A percentile compares a stretch with the other conserved stretches of the same genome.
These are phyloP conservation scores for Sinocyclocheilus rhinocerous DNA, from an alignment of 2,113 vertebrate species.

Conservation along the genomic window DNA sequence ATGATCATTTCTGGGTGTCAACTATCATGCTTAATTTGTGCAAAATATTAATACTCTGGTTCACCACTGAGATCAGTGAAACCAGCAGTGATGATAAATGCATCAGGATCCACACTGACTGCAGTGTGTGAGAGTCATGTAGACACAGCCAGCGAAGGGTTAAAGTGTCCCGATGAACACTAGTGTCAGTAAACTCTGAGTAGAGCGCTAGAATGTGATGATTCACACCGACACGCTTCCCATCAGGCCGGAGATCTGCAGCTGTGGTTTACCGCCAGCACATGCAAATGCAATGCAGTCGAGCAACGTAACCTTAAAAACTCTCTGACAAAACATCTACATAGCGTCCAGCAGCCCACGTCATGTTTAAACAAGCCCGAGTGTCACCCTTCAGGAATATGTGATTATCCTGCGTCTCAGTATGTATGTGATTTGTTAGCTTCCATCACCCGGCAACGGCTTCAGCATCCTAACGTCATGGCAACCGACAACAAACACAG, in stretches of 20 bases:
- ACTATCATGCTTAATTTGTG: background rate
- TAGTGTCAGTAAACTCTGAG: background rate
- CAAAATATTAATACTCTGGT: background rate
- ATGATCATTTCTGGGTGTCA: background rate
- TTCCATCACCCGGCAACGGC: background rate
- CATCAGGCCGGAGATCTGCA: background rate
- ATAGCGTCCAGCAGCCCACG: background rate
- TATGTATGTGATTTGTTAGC: background rate
- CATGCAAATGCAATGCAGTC: background rate
- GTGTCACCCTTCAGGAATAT: background rate
- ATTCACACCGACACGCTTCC: background rate
- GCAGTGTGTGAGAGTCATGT: background rate
- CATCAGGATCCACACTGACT: background rate
- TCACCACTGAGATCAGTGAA: too few relatives aligned
- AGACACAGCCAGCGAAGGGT: background rate
- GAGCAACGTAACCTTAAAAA: background rate
- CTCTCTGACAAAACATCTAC: too few relatives aligned
- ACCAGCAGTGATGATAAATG: background rate
- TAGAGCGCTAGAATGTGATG: background rate
- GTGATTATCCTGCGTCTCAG: background rate
- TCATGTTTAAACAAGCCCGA: background rate
- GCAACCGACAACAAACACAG: background rate
- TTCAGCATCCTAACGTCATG: background rate
- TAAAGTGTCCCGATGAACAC: background rate
- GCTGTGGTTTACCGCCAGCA: background rate